These are phyloP conservation scores for Denticeps clupeoides DNA, from an alignment of 2,797 vertebrate species.

Conservation along the genomic window DNA sequence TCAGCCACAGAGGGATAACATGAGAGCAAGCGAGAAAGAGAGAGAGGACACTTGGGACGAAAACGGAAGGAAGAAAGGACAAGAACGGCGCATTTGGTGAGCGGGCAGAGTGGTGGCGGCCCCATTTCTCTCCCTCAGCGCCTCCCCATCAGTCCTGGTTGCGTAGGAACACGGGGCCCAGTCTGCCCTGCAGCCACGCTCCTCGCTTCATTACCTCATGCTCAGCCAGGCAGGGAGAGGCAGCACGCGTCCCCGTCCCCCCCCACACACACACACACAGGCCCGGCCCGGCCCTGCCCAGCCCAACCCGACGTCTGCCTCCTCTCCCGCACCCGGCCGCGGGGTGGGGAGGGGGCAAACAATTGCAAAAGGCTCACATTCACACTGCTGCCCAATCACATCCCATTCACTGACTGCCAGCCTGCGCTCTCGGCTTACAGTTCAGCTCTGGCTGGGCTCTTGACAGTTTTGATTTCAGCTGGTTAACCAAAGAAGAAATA, in stretches of 20 bases:
- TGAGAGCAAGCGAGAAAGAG: background rate
- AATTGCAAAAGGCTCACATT: slow-evolving; percentile 14
- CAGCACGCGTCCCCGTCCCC: too few relatives aligned
- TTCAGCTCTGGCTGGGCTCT: too few relatives aligned
- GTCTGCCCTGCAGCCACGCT: slow-evolving; percentile 58
- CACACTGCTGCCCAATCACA: background rate
- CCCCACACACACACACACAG: slow-evolving; percentile 32
- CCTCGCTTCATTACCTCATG: slow-evolving; percentile 61
- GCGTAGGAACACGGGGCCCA: slow-evolving; percentile 28
- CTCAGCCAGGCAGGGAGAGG: slow-evolving; percentile 54
- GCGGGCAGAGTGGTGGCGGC: slow-evolving; percentile 31
- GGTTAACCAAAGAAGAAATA: too few relatives aligned
- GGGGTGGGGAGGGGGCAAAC: slow-evolving; percentile 45
- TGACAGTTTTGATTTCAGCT: too few relatives aligned
- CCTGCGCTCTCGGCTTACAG: background rate
- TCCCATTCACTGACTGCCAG: too few relatives aligned
- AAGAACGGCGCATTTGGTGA: slow-evolving; percentile 10
- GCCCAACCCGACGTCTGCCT: too few relatives aligned
- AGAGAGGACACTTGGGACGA: background rate
- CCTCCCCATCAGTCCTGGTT: slow-evolving; percentile 41
- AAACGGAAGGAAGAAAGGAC: background rate
- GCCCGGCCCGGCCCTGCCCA: too few relatives aligned
- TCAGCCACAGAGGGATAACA: too few relatives aligned
- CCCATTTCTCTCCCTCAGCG: slow-evolving; percentile 39
- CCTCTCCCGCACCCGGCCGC: too few relatives aligned